Percentiles rank a stretch among this genome's conserved stretches.
Conservation (phyloP, 2,797 vertebrate genomes). For the Neolamprologus multifasciatus region DNA sequence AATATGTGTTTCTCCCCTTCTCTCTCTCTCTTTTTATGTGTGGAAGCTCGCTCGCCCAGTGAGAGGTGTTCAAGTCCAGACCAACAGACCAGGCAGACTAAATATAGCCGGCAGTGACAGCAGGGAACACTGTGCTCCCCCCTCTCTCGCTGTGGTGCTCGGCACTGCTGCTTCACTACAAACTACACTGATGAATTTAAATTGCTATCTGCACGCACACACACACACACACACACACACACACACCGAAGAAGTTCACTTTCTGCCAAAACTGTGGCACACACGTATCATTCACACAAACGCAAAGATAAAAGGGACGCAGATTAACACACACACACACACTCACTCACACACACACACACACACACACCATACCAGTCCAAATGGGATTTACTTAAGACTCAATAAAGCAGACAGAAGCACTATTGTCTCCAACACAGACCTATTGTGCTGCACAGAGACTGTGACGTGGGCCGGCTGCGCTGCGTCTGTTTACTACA, state of each 20-base stretch:
- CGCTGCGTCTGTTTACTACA: conserved; percentile 38
- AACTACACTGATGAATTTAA: conserved; percentile 15
- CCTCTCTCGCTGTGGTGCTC: not conserved
- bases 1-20: conserved; percentile 8
- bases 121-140: conserved; percentile 34
- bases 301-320: not conserved
- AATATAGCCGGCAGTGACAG: conserved; percentile 68
- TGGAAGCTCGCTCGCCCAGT: conserved; percentile 16
- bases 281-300: not conserved
- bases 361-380: not conserved
- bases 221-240: not conserved
- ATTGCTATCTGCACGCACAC: not conserved
- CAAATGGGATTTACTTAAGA: conserved; percentile 62
- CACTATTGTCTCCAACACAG: conserved; percentile 53
- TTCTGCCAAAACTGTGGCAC: conserved; percentile 14
- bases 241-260: not conserved
- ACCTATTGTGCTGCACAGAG: conserved; percentile 34
- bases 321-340: conserved; percentile 17
- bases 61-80: conserved; percentile 61
- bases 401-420: conserved; percentile 58
- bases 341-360: not conserved
- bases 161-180: conserved; percentile 26
- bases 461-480: conserved; percentile 26
- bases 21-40: conserved; percentile 3
- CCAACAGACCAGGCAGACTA: conserved; percentile 61